A percentile compares a stretch with the other conserved stretches of the same genome.
Conservation (phyloP, 1,140 invertebrate species). For the Psix sp. region DNA sequence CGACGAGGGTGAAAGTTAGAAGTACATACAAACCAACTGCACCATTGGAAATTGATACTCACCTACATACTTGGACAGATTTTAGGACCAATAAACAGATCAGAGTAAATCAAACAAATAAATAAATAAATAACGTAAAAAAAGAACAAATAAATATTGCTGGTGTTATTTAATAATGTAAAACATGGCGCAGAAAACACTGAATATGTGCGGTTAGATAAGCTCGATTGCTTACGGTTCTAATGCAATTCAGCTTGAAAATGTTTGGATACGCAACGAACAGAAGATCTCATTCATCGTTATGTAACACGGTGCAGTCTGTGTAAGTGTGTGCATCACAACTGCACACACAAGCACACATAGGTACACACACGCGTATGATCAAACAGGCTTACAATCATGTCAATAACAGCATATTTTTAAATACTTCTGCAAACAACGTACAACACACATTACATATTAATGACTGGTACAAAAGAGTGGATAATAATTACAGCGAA, state of each 20-base stretch:
- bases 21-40: slow-evolving; percentile 8
- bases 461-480: background rate
- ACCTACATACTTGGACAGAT: too few species aligned
- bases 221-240: slow-evolving; percentile 3
- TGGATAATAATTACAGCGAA: too few species aligned
- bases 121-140: too few species aligned
- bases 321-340: background rate
- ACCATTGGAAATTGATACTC: slow-evolving; percentile 2
- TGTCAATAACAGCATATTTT: slow-evolving; percentile 32
- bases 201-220: background rate
- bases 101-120: too few species aligned
- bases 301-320: slow-evolving; percentile 31
- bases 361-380: background rate
- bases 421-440: slow-evolving; percentile 1
- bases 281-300: slow-evolving; percentile 31
- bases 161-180: too few species aligned
- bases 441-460: background rate
- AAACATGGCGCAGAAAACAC: too few species aligned
- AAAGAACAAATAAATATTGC: too few species aligned
- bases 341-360: slow-evolving; percentile 5
- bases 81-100: too few species aligned
- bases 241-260: slow-evolving; percentile 8
- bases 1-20: slow-evolving; percentile 62
- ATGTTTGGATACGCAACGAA: slow-evolving; percentile 35
- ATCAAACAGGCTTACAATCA: slow-evolving; percentile 20